A percentile compares a stretch with the other conserved stretches of the same genome.
phyloP scores from a whole-genome alignment of 2,113 vertebrate species.

The Anhinga rufa region DNA sequence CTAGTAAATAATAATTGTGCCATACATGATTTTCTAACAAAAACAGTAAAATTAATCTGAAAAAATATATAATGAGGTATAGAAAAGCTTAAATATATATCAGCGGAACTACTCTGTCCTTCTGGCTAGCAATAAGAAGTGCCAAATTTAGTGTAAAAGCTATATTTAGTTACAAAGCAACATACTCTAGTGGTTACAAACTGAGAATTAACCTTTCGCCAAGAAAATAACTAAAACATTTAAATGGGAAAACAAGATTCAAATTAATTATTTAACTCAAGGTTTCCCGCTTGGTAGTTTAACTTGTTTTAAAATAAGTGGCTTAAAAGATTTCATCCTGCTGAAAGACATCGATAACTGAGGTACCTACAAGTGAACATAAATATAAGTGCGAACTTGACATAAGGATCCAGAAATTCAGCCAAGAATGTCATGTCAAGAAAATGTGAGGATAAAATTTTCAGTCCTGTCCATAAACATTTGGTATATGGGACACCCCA shows the following conservation, averaged over 20 bases:
- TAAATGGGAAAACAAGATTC: constrained; percentile 8
- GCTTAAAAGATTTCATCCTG: not conserved
- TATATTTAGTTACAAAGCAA: constrained; percentile 61
- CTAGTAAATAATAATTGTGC: constrained; percentile 26
- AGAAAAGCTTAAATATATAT: constrained; percentile 51
- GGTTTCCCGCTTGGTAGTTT: not conserved
- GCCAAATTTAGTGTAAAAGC: constrained; percentile 60
- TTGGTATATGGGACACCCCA: constrained; percentile 17
- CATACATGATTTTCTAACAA: constrained; percentile 16
- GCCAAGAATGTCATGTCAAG: not conserved
- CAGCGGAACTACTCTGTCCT: constrained; percentile 33
- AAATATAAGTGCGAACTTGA: not conserved
- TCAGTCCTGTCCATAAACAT: not conserved
- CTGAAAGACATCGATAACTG: not conserved
- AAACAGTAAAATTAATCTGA: not conserved
- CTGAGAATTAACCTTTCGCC: constrained; percentile 60
- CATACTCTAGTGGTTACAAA: constrained; percentile 54
- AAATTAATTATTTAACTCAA: constrained; percentile 25
- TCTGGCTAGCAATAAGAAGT: constrained; percentile 54
- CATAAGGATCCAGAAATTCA: not conserved
- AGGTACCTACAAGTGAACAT: not conserved
- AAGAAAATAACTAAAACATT: constrained; percentile 25
- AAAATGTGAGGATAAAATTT: not conserved
- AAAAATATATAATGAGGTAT: constrained; percentile 27
- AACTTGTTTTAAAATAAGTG: not conserved